Base-by-base conservation (phyloP, 2,113 vertebrate species). In the Notothenia rossii region DNA sequence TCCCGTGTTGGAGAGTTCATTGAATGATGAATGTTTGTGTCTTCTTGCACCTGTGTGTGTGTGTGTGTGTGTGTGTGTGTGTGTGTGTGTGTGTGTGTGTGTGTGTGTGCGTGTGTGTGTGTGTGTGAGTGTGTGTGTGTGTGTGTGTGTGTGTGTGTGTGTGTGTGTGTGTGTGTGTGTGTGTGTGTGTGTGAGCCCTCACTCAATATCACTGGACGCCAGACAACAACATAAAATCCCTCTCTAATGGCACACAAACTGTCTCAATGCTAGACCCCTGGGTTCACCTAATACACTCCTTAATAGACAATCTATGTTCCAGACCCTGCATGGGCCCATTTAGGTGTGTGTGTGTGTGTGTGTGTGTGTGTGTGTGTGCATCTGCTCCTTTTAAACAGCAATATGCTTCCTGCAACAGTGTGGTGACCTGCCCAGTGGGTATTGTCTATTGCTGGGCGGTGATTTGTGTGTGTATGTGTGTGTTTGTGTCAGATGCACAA, bases 261-360 rank as follows among this genome's bases (percentile, higher is more conserved):
- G 83, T 85, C 82, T 86, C 85, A 83, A 70, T 85, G 86, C 65
- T 51, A 15, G 71, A 85, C 87, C 86, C 70, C 76, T 75, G 80
- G 71, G 74, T 80, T 85, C 81, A 73, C 81, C 84, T 90, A 89
- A 89, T 88, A 82, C 54, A 66, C 77, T 82, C 82, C 84, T 83
- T 87, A 86, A 88, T 92, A 89, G 86, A 89, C 88, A 85, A 88
- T 83, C 86, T 86, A 58, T 63, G 75, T 72, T 77, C 40, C 80
- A 74, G 59, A 62, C 56, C 56, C 78, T 40, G 79, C 56, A 77
- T 73, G 85, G 65, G 61, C 36, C 87, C 82, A 83, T 90, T 85
- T 84, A 74, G 64, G 66, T 15, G 43, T 51, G 40, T 59, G 45
- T 63, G 71, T 51, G 81, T 22, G 71, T 49, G 63, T 62, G 40